A percentile compares a stretch with the other conserved stretches of the same genome.
Conservation (phyloP, 2,113 vertebrate genomes). For the Pygoscelis adeliae region DNA sequence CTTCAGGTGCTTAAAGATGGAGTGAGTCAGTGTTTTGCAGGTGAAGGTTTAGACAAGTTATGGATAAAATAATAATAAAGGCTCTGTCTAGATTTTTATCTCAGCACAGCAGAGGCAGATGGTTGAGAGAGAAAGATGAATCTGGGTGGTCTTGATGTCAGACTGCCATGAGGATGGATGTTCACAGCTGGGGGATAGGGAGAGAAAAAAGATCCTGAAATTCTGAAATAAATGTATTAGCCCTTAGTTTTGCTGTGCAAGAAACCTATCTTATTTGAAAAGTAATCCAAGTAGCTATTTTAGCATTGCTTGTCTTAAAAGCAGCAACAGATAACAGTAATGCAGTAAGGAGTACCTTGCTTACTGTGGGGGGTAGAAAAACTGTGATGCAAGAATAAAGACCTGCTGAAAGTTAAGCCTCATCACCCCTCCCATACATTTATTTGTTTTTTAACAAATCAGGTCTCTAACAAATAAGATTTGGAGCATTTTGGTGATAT, state of each 20-base stretch:
- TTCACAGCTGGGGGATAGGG: background rate
- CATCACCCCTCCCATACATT: background rate
- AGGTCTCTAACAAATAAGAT: background rate
- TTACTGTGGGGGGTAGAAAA: background rate
- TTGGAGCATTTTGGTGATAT: background rate
- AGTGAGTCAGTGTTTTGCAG: constrained; percentile 57
- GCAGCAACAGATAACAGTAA: background rate
- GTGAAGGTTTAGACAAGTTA: constrained; percentile 71
- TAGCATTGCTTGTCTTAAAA: constrained; percentile 10
- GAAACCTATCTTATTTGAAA: background rate
- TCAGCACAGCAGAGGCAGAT: background rate
- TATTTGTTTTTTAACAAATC: background rate
- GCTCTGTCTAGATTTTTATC: constrained; percentile 72
- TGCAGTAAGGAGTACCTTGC: background rate
- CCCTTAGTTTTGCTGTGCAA: background rate
- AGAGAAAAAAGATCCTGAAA: background rate
- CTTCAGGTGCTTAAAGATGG: background rate
- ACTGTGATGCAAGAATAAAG: background rate
- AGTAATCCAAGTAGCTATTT: background rate
- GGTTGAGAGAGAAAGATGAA: background rate
- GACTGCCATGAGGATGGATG: background rate
- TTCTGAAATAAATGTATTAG: background rate
- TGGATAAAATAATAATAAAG: constrained; percentile 54
- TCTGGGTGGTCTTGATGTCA: constrained; percentile 47
- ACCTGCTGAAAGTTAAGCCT: background rate